A percentile compares a stretch with the other conserved stretches of the same genome.
Conservation (phyloP, 2,113 vertebrate genomes). For the Sebastes fasciatus region DNA sequence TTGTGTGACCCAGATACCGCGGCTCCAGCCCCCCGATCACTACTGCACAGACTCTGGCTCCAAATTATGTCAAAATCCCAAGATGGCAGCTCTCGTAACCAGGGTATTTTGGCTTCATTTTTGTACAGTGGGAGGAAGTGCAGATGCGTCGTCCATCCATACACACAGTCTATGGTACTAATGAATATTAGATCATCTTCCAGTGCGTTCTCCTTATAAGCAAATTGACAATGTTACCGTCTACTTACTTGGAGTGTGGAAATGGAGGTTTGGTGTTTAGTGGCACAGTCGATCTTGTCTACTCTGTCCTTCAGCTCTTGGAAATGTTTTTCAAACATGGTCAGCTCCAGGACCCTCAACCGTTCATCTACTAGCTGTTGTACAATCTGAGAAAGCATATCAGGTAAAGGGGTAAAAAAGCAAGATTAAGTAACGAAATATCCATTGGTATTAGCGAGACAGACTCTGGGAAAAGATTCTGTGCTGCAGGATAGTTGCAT, state of each 20-base stretch:
- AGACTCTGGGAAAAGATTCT: not conserved
- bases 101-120: too few species aligned
- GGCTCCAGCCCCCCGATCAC: too few species aligned
- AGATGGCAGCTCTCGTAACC: too few species aligned
- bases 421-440: not conserved
- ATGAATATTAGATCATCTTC: not conserved
- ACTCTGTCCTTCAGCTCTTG: conserved; percentile 92
- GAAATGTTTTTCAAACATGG: conserved; percentile 90
- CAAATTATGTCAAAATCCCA: too few species aligned
- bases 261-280: conserved; percentile 92
- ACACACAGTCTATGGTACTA: too few species aligned
- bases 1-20: too few species aligned
- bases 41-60: too few species aligned
- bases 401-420: not conserved
- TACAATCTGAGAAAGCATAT: conserved; percentile 86
- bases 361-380: conserved; percentile 93
- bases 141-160: too few species aligned
- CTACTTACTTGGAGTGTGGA: conserved; percentile 90
- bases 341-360: conserved; percentile 87
- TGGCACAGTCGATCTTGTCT: conserved; percentile 92
- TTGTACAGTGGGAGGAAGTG: too few species aligned
- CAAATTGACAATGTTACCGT: not conserved
- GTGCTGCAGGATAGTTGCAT: not conserved
- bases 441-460: not conserved
- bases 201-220: not conserved